A percentile compares a stretch with the other conserved stretches of the same genome.
Evolutionary conservation across 2,797 vertebrate species (phyloP).

Genomic region (Karalla daura): DNA sequence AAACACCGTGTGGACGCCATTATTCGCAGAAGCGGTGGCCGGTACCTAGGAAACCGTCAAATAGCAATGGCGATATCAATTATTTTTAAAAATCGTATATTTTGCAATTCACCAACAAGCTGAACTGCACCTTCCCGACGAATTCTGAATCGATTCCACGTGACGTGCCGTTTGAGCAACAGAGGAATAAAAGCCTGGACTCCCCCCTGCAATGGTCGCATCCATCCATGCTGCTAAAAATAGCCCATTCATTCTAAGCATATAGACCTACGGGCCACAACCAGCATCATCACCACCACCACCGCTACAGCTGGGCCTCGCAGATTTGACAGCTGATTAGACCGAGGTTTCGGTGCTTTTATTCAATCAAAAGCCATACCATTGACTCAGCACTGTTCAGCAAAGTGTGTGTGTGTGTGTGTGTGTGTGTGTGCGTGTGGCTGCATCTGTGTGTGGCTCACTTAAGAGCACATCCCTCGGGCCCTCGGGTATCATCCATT

Average conservation of each 20-base stretch:
- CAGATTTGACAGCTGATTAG: conserved; percentile 31
- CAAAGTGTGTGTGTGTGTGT: not conserved
- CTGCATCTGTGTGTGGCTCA: not conserved
- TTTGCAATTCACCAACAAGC: not conserved
- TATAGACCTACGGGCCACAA: conserved; percentile 51
- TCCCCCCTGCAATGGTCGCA: conserved; percentile 59
- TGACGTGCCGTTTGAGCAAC: conserved; percentile 4
- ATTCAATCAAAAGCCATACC: conserved; percentile 30
- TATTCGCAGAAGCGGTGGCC: too few relatives aligned
- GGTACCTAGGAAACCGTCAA: too few relatives aligned
- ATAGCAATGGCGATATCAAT: too few relatives aligned
- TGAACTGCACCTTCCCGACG: not conserved
- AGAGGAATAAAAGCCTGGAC: conserved; percentile 12
- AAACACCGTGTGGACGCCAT: too few relatives aligned
- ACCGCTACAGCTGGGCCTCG: conserved; percentile 45
- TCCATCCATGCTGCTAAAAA: conserved; percentile 72
- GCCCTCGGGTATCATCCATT: conserved; percentile 37
- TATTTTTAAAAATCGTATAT: too few relatives aligned
- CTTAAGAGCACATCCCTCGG: conserved; percentile 36
- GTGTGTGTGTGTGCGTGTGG: not conserved
- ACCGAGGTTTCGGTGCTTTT: conserved; percentile 4
- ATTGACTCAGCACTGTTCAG: conserved; percentile 35
- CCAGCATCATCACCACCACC: conserved; percentile 21
- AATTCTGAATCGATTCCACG: not conserved
- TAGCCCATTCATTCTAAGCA: conserved; percentile 70